Conservation (phyloP, 2,888 invertebrate genomes). For the Sylvicola cinctus region DNA sequence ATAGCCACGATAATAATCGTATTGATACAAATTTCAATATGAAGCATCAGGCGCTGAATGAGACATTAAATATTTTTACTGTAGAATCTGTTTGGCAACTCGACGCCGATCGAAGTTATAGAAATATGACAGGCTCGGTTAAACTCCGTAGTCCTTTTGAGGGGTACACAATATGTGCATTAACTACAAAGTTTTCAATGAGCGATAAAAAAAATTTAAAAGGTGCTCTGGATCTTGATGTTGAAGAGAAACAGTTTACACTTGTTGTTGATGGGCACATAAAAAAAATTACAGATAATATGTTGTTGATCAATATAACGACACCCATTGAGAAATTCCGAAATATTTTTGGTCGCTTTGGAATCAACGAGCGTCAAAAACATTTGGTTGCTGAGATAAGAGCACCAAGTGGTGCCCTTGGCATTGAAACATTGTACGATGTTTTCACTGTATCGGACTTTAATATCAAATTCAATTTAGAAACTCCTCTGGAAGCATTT, state of each 20-base stretch:
- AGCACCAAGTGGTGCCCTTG: constrained; percentile 45
- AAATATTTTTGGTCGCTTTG: constrained; percentile 43
- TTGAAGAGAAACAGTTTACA: constrained; percentile 48
- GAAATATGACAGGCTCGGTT: constrained; percentile 45
- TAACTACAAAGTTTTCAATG: constrained; percentile 42
- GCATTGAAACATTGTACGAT: constrained; percentile 43
- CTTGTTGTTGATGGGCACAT: constrained; percentile 47
- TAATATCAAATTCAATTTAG: constrained; percentile 49
- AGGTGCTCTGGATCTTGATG: constrained; percentile 46
- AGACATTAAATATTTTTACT: constrained; percentile 33
- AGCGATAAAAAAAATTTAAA: constrained; percentile 40
- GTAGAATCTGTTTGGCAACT: constrained; percentile 50
- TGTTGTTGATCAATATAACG: constrained; percentile 52
- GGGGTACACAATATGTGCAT: constrained; percentile 44
- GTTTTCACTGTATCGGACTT: constrained; percentile 43
- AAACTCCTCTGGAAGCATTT: constrained; percentile 50
- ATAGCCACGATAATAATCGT: constrained; percentile 28
- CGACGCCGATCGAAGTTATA: constrained; percentile 29
- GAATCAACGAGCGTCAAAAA: constrained; percentile 44
- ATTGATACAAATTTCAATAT: constrained; percentile 30
- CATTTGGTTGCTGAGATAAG: constrained; percentile 54
- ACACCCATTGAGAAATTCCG: constrained; percentile 48
- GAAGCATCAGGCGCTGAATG: constrained; percentile 23
- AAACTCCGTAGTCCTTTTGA: constrained; percentile 44
- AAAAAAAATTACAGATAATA: constrained; percentile 49